Base-by-base conservation (phyloP, 2,888 invertebrate genomes). In the Tineola bisselliella region DNA sequence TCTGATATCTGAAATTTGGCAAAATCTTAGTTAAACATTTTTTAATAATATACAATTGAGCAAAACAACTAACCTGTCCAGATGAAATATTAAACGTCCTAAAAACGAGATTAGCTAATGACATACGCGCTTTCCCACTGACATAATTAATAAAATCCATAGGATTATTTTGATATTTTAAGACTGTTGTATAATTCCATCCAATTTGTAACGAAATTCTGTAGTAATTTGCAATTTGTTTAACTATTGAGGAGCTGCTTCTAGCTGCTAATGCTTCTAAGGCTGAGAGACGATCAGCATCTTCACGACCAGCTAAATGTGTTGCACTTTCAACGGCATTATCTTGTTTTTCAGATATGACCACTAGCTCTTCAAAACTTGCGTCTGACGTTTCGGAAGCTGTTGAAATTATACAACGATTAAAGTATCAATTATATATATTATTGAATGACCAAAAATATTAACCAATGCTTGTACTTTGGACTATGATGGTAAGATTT, bases 1-100 rank as follows among this genome's bases (percentile, higher is more conserved):
- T 89, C 89, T 1, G 90, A 89, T 58, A 91, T 80, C 90, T 90
- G 67, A 61, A 74, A 74, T n/a, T n/a, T n/a, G n/a, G n/a, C n/a
- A n/a, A n/a, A n/a, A n/a, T n/a, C n/a, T n/a, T n/a, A n/a, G n/a
- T n/a, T n/a, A n/a, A n/a, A n/a, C n/a, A n/a, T n/a, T n/a, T n/a
- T n/a, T n/a, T n/a, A n/a, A n/a, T n/a, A n/a, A n/a, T n/a, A n/a
- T n/a, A n/a, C n/a, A n/a, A n/a, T n/a, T n/a, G n/a, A n/a, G 33
- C 18, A 38, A 38, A 31, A 25, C 25, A 25, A 25, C 52, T 10
- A 66, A 87, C 87, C 78, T 86, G 82, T 67, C 79, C 82, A 0
- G 82, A 74, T 1, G 84, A 76, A 63, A 88, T 76, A 65, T 83
- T 83, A 64, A 84, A 87, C 0, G 87, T 87, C 61, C 79, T 77